Percentiles rank a stretch among this genome's conserved stretches.
Conservation (phyloP, 2,888 invertebrate species). For the Chironomus riparius region DNA sequence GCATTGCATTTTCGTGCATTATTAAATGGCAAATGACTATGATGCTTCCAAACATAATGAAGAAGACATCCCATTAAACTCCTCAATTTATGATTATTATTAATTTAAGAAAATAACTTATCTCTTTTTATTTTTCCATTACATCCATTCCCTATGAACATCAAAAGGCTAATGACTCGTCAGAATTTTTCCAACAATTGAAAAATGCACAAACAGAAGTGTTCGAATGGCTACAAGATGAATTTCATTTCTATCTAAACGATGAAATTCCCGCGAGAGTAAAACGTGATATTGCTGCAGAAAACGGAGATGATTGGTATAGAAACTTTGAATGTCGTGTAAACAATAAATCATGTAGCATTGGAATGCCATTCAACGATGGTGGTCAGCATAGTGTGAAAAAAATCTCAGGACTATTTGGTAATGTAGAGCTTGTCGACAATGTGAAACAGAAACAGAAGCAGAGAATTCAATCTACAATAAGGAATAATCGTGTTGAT, state of each 20-base stretch:
- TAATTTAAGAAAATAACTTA: background rate
- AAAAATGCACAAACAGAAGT: constrained; percentile 5
- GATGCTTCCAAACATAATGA: background rate
- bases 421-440: background rate
- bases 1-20: constrained; percentile 13
- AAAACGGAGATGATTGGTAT: constrained; percentile 30
- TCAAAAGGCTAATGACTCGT: background rate
- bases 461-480: background rate
- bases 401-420: constrained; percentile 14
- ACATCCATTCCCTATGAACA: too few relatives aligned
- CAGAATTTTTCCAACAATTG: constrained; percentile 11
- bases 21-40: constrained; percentile 1
- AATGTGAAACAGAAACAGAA: background rate
- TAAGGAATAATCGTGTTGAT: too few relatives aligned
- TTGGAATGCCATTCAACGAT: background rate
- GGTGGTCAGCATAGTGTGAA: background rate
- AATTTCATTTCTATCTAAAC: background rate
- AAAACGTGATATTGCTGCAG: constrained; percentile 8
- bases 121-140: background rate
- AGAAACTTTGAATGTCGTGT: constrained; percentile 29
- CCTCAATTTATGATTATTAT: constrained; percentile 23
- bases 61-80: background rate
- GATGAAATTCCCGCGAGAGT: background rate
- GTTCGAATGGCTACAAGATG: constrained; percentile 15
- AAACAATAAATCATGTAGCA: constrained; percentile 22